Conservation (phyloP, 2,113 vertebrate genomes). For the Phalacrocorax aristotelis region DNA sequence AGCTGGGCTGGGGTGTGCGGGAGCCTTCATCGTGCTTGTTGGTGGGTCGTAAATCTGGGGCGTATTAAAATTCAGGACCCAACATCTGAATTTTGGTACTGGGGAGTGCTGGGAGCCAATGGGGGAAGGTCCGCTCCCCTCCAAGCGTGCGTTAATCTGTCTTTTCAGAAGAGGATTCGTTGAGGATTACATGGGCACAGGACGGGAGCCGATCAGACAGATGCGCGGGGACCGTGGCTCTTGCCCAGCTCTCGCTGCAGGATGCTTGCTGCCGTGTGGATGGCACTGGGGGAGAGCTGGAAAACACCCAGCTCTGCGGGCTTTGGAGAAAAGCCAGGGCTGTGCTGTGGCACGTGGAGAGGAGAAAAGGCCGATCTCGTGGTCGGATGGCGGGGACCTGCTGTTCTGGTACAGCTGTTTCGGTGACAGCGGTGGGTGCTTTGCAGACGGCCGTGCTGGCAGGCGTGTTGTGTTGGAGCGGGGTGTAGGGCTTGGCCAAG, state of each 20-base stretch:
- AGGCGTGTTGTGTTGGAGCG: accelerated
- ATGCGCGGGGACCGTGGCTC: not conserved
- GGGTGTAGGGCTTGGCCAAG: not conserved
- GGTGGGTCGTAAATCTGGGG: accelerated
- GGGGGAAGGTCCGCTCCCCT: not conserved
- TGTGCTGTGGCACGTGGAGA: accelerated
- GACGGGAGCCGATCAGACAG: not conserved
- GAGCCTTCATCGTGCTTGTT: accelerated
- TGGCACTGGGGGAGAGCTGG: not conserved
- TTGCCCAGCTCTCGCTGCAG: not conserved
- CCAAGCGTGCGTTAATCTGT: not conserved
- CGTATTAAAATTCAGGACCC: accelerated
- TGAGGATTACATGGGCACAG: not conserved
- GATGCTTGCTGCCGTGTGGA: not conserved
- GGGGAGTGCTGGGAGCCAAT: accelerated
- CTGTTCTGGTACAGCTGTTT: not conserved
- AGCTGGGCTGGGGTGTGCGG: accelerated
- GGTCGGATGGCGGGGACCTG: accelerated
- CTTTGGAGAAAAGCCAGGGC: not conserved
- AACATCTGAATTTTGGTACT: accelerated
- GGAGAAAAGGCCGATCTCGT: accelerated
- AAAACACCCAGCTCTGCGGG: accelerated
- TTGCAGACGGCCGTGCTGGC: not conserved
- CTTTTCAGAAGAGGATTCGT: not conserved
- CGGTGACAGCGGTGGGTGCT: not conserved